Percentiles rank a stretch among this genome's conserved stretches.
These are phyloP conservation scores for Betta splendens DNA, from an alignment of 2,797 vertebrate species.

Conservation along the genomic window DNA sequence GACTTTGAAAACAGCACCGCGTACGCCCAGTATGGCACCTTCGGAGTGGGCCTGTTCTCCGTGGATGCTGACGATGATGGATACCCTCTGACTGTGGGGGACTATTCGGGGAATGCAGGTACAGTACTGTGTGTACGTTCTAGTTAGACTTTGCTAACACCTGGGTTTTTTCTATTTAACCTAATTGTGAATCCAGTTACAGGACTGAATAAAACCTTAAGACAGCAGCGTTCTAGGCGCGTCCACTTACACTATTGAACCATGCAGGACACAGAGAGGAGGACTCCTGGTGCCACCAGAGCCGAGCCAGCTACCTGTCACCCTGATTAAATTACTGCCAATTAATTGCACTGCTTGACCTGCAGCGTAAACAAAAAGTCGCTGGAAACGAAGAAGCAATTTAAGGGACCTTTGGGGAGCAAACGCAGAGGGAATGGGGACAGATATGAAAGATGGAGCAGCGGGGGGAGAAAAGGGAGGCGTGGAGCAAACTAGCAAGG, in stretches of 20 bases:
- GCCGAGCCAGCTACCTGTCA: slow-evolving; percentile 61
- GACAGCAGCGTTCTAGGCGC: slow-evolving; percentile 10
- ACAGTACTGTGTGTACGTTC: neutral
- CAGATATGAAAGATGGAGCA: slow-evolving; percentile 59
- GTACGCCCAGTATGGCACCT: slow-evolving; percentile 90
- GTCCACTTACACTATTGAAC: slow-evolving; percentile 46
- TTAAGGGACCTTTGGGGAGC: slow-evolving; percentile 71
- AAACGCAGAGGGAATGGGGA: slow-evolving; percentile 60
- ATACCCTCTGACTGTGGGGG: slow-evolving; percentile 90
- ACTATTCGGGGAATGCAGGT: slow-evolving; percentile 95
- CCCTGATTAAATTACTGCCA: slow-evolving; percentile 74
- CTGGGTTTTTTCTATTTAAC: slow-evolving; percentile 23
- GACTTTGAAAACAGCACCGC: slow-evolving; percentile 96
- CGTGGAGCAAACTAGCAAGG: slow-evolving; percentile 33
- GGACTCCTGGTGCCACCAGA: slow-evolving; percentile 30
- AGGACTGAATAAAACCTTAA: slow-evolving; percentile 1
- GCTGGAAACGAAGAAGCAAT: slow-evolving; percentile 72
- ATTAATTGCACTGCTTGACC: slow-evolving; percentile 76
- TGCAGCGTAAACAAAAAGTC: slow-evolving; percentile 74
- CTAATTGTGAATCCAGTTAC: slow-evolving; percentile 22
- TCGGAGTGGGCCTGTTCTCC: slow-evolving; percentile 93
- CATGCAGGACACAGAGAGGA: slow-evolving; percentile 27
- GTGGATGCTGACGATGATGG: slow-evolving; percentile 96
- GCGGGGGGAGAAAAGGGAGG: slow-evolving; percentile 6
- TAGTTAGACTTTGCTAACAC: slow-evolving; percentile 20